Evolutionary conservation across 2,797 vertebrate species (phyloP).

Genomic region (Fistularia commersonii): DNA sequence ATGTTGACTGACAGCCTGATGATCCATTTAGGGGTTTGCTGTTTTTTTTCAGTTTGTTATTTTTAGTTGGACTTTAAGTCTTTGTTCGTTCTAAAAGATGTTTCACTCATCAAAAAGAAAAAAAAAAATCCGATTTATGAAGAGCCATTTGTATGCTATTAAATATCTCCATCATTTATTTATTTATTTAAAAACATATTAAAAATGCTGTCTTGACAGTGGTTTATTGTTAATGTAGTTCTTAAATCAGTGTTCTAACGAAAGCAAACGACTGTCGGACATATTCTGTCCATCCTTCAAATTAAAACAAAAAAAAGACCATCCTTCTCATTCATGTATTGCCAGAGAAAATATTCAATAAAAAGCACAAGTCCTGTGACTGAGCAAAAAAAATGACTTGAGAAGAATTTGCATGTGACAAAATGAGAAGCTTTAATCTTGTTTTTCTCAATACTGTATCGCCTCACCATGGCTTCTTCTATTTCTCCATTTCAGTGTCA

Average conservation of each 20-base stretch:
- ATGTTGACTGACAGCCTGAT: conserved; percentile 43
- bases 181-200: conserved; percentile 46
- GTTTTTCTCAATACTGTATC: conserved; percentile 22
- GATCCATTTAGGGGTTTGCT: conserved; percentile 20
- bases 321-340: conserved; percentile 30
- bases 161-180: conserved; percentile 60
- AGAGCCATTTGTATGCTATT: conserved; percentile 10
- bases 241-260: too few species aligned
- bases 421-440: conserved; percentile 11
- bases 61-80: not conserved
- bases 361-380: conserved; percentile 15
- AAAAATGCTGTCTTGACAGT: not conserved
- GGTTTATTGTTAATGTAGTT: too few species aligned
- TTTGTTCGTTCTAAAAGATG: not conserved
- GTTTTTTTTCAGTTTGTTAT: not conserved
- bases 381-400: conserved; percentile 16
- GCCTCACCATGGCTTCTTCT: conserved; percentile 4
- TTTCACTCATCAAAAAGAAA: not conserved
- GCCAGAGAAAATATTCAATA: conserved; percentile 24
- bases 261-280: too few species aligned
- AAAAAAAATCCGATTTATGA: conserved; percentile 4
- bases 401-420: conserved; percentile 1
- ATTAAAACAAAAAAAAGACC: conserved; percentile 1
- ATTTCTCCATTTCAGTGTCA: not conserved
- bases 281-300: too few species aligned